A percentile compares a stretch with the other conserved stretches of the same genome.
Conservation (phyloP, 2,888 invertebrate species). For the Patella ulyssiponensis region DNA sequence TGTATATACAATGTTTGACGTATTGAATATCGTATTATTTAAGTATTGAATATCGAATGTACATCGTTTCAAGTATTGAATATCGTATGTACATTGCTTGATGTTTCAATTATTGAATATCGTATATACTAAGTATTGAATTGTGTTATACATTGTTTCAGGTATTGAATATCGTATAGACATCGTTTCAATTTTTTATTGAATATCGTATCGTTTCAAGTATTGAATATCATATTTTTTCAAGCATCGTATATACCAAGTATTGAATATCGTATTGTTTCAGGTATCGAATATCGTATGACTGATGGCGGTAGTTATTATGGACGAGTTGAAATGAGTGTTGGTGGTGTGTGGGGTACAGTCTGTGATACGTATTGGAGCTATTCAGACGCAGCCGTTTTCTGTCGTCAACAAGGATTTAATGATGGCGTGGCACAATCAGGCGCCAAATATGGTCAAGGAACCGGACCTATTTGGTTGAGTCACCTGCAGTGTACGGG, state of each 20-base stretch:
- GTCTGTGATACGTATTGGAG: slow-evolving; percentile 84
- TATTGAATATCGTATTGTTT: background rate
- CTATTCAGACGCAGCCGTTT: slow-evolving; percentile 79
- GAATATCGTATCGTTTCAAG: slow-evolving; percentile 32
- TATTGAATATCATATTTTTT: slow-evolving; percentile 47
- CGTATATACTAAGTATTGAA: no score
- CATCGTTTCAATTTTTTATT: no score
- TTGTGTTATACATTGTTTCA: no score
- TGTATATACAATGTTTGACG: no score
- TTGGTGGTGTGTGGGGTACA: slow-evolving; percentile 80
- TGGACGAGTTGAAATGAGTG: slow-evolving; percentile 78
- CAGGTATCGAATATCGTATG: slow-evolving; percentile 53
- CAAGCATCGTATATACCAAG: no score
- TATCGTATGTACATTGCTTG: no score
- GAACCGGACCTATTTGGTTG: slow-evolving; percentile 63
- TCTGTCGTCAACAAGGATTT: slow-evolving; percentile 55
- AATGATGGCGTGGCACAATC: slow-evolving; percentile 50
- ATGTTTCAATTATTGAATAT: no score
- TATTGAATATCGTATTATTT: no score
- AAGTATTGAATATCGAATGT: no score
- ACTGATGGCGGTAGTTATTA: slow-evolving; percentile 43
- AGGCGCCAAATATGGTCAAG: slow-evolving; percentile 49
- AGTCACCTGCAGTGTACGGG: slow-evolving; percentile 58
- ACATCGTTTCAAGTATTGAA: no score
- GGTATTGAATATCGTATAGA: no score